Base-by-base conservation (phyloP, 1,140 invertebrate species). In the Camponotus pennsylvanicus region DNA sequence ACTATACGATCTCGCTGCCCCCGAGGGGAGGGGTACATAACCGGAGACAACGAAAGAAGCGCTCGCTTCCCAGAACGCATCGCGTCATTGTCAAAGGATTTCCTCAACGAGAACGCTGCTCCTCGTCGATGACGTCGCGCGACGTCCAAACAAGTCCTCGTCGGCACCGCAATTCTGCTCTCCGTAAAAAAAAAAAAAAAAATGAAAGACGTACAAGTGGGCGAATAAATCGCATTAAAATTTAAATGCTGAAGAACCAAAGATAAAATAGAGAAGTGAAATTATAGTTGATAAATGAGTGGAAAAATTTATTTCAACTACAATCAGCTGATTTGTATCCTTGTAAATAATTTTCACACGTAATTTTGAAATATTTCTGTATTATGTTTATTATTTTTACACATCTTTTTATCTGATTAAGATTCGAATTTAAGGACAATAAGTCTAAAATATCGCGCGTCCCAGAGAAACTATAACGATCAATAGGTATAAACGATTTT, bases 61-160 rank as follows among this genome's bases (percentile, higher is more conserved):
- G 67, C 18, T 6, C 34, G 77, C 13, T 83, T 83, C 79, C 18
- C 69, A 34, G 79, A 82, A 82, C 67, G 55, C 57, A 42, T 83
- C 79, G 69, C 79, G 55, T 83, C 69, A 61, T 73, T 61, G 18
- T 49, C 69, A 13, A 75, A 73, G 32, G 76, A 75, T 75, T 75
- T 83, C 79, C 69, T 73, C 55, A 13, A 61, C 21, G 55, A 61
- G 69, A 63, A 63, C 69, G 13, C 40, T 83, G 37, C 27, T 61
- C 79, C 55, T 9, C 15, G 45, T 71, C 78, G 45, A 52, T 79
- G 77, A 55, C 64, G 77, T 55, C 59, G 40, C 21, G 5, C 45
- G 45, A 57, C 66, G 13, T 32, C 34, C 37, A 80, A 80, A 80
- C 66, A n/a, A 70, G 78, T 80, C 57, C 49, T 80, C n/a, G 66